These are phyloP conservation scores for Panonychus citri DNA, from an alignment of 1,140 invertebrate genomes.

Conservation along the genomic window DNA sequence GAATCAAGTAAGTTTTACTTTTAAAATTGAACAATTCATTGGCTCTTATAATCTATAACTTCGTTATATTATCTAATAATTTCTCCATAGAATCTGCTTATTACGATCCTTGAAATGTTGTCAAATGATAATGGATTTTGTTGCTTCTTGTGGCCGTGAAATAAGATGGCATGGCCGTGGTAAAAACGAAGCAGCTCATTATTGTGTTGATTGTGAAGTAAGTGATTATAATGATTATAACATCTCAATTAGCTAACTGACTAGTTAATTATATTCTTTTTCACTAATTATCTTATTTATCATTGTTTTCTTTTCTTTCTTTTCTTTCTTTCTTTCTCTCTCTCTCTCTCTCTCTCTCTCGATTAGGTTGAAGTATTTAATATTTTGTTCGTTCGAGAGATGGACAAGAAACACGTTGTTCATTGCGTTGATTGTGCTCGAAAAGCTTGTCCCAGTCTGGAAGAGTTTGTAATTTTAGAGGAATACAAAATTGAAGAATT, in stretches of 20 bases:
- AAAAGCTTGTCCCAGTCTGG: conserved; percentile 53
- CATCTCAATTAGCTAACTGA: not conserved
- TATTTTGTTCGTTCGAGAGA: conserved; percentile 84
- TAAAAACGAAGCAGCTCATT: conserved; percentile 88
- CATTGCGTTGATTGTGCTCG: conserved; percentile 89
- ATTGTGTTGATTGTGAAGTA: conserved; percentile 92
- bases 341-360: not conserved
- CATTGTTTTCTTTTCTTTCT: too few species aligned
- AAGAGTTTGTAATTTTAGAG: conserved; percentile 83
- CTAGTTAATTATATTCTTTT: too few species aligned
- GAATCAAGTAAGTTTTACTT: conserved; percentile 16
- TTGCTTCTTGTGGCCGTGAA: conserved; percentile 57
- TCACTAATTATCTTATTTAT: too few species aligned
- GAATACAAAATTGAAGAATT: conserved; percentile 81
- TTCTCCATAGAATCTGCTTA: conserved; percentile 40
- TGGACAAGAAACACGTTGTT: conserved; percentile 88
- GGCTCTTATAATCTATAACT: too few species aligned
- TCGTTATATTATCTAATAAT: not conserved
- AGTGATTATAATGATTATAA: conserved; percentile 12
- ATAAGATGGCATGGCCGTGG: conserved; percentile 79
- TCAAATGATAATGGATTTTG: conserved; percentile 59
- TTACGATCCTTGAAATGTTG: conserved; percentile 62
- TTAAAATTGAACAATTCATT: too few species aligned
- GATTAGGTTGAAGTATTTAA: conserved; percentile 89
- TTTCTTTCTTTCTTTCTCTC: too few species aligned